phyloP scores from a whole-genome alignment of 2,888 invertebrate species.

The Barypeithes pellucidus region DNA sequence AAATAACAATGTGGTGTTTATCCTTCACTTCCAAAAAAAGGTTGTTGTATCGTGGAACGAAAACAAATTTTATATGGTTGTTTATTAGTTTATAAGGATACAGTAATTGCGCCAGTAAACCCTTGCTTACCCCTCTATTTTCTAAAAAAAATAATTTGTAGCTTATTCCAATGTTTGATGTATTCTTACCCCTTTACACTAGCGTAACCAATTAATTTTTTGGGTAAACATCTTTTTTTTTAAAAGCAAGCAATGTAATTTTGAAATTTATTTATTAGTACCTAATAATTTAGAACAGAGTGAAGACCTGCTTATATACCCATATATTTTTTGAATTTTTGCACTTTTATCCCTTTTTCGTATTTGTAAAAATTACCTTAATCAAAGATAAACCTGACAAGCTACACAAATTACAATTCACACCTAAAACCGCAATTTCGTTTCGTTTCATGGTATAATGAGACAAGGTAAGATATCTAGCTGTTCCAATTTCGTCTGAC shows the following conservation, averaged over 20 bases:
- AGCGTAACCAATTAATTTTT: neutral
- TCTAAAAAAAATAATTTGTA: conserved; percentile 19
- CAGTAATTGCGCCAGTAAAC: conserved; percentile 4
- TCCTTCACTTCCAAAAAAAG: neutral
- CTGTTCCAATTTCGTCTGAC: too few relatives aligned
- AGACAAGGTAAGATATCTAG: too few relatives aligned
- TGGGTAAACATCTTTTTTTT: neutral
- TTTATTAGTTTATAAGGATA: neutral
- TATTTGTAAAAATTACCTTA: neutral
- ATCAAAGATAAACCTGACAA: neutral
- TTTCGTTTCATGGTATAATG: too few relatives aligned
- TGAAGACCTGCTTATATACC: conserved; percentile 11
- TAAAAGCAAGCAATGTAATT: neutral
- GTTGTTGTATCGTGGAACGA: neutral
- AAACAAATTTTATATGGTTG: conserved; percentile 11
- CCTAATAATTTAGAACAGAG: neutral
- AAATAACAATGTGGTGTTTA: too few relatives aligned
- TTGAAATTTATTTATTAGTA: conserved; percentile 1
- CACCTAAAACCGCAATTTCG: too few relatives aligned
- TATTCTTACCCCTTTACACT: conserved; percentile 3
- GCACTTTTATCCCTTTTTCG: conserved; percentile 7
- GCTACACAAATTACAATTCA: too few relatives aligned
- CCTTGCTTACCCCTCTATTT: conserved; percentile 16
- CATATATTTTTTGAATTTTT: neutral
- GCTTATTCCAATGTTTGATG: conserved; percentile 27